Conservation (phyloP, 2,113 vertebrate genomes). For the Rhinopomastus cyanomelas region DNA sequence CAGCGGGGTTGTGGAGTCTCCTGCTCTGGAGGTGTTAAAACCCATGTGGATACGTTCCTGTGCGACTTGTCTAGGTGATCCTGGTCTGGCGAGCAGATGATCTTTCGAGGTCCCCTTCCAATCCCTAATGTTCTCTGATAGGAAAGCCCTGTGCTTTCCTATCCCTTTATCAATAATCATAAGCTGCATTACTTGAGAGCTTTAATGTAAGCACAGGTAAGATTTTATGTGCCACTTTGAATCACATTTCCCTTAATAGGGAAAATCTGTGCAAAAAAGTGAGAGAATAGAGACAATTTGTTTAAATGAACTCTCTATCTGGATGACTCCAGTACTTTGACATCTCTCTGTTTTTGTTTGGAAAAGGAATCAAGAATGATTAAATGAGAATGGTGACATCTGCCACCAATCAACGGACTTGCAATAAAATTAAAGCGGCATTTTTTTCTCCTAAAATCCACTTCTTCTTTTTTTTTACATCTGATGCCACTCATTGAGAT, state of each 20-base stretch:
- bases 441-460: constrained; percentile 68
- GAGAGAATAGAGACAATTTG: constrained; percentile 44
- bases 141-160: fast-evolving
- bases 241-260: not conserved
- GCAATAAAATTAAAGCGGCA: constrained; percentile 69
- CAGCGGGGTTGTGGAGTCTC: too few relatives aligned
- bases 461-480: constrained; percentile 59
- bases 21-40: too few relatives aligned
- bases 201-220: not conserved
- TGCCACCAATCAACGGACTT: constrained; percentile 73
- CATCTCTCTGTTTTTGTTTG: constrained; percentile 73
- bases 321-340: constrained; percentile 71
- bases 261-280: not conserved
- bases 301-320: constrained; percentile 68
- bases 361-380: constrained; percentile 76
- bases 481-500: constrained; percentile 75
- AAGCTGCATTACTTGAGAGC: not conserved
- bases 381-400: constrained; percentile 77
- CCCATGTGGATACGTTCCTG: too few relatives aligned
- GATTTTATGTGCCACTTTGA: not conserved
- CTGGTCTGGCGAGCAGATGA: too few relatives aligned
- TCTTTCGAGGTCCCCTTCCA: too few relatives aligned
- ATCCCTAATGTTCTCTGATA: too few relatives aligned
- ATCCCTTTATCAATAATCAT: not conserved
- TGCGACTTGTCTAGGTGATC: too few relatives aligned